A percentile compares a stretch with the other conserved stretches of the same genome.
Conservation (phyloP, 2,888 invertebrate species). For the Chrysotoxum bicinctum region DNA sequence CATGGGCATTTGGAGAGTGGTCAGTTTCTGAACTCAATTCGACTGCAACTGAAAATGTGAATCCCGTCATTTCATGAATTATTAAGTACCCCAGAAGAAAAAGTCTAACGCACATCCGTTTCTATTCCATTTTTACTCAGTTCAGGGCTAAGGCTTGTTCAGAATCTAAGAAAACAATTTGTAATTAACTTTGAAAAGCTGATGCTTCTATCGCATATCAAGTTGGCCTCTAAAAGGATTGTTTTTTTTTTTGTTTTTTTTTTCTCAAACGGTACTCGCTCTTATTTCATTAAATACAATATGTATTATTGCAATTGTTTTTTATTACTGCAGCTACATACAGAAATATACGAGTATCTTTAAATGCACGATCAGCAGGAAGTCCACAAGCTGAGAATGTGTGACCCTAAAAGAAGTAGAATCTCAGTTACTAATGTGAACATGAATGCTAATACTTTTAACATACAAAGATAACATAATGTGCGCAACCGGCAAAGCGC, state of each 20-base stretch:
- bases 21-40: too few relatives aligned
- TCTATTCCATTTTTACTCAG: neutral
- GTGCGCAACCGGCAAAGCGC: constrained; percentile 25
- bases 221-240: constrained; percentile 50
- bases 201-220: constrained; percentile 25
- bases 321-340: constrained; percentile 46
- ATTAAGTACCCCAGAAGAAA: too few relatives aligned
- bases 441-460: constrained; percentile 36
- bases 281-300: constrained; percentile 38
- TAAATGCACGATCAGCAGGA: constrained; percentile 50
- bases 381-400: constrained; percentile 45
- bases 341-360: neutral
- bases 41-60: too few relatives aligned
- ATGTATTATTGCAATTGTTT: constrained; percentile 44
- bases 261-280: neutral
- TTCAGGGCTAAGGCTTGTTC: neutral
- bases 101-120: constrained; percentile 9
- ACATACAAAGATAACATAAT: constrained; percentile 25
- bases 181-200: constrained; percentile 24
- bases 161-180: neutral
- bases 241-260: neutral
- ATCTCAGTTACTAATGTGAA: constrained; percentile 20
- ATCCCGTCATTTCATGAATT: too few relatives aligned
- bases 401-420: constrained; percentile 59
- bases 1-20: too few relatives aligned